Percentiles rank a stretch among this genome's conserved stretches.
These are phyloP conservation scores for Heterodera schachtii DNA, from an alignment of 1,140 invertebrate genomes.

Conservation along the genomic window DNA sequence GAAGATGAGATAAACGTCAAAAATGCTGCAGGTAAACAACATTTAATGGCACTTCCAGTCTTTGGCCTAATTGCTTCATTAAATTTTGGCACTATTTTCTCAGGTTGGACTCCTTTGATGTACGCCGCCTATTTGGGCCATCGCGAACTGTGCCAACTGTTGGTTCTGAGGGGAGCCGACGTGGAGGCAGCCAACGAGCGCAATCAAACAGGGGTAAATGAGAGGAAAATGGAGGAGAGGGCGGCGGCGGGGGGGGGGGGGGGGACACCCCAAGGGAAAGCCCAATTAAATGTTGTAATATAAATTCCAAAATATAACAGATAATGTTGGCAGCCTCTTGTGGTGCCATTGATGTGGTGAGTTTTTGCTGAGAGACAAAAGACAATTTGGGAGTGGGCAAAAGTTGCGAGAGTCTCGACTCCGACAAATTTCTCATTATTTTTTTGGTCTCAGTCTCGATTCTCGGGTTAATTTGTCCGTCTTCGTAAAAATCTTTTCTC, in stretches of 20 bases:
- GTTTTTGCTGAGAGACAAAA: not conserved
- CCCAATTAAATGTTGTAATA: not conserved
- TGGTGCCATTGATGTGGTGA: constrained; percentile 17
- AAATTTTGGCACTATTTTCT: not conserved
- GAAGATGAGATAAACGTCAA: constrained; percentile 20
- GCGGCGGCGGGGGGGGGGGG: no score
- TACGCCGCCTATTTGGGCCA: constrained; percentile 28
- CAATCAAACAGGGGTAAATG: constrained; percentile 14
- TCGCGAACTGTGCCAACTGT: constrained; percentile 24
- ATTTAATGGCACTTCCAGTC: no score
- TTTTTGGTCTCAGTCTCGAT: no score
- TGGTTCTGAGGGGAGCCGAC: constrained; percentile 18
- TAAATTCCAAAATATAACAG: not conserved
- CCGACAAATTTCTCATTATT: no score
- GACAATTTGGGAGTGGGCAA: no score
- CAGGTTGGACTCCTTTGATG: constrained; percentile 26
- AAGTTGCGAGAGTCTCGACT: no score
- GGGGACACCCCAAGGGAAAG: no score
- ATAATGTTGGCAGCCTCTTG: constrained; percentile 25
- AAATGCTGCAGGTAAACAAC: constrained; percentile 6
- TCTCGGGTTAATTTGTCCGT: no score
- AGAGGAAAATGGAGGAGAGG: not conserved
- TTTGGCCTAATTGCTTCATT: not conserved
- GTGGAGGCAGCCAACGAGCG: constrained; percentile 25
- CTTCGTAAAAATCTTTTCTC: no score